These are phyloP conservation scores for Ernsta delagoae DNA, from an alignment of 2,888 invertebrate species.

Conservation along the genomic window DNA sequence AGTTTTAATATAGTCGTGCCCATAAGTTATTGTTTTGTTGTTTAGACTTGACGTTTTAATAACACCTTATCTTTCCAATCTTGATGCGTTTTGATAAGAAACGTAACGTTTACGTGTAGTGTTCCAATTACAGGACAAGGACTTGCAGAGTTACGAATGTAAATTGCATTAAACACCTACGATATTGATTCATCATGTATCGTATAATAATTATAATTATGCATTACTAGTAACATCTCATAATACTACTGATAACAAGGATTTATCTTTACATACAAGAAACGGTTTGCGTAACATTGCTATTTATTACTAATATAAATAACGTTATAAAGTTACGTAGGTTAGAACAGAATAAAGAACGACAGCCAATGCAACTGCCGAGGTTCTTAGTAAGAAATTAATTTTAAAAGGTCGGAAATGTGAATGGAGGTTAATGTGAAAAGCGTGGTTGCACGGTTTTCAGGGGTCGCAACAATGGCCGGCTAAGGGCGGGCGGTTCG, in stretches of 20 bases:
- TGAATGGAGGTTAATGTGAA: constrained; percentile 48
- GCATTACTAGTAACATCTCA: not conserved
- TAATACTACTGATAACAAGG: not conserved
- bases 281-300: not conserved
- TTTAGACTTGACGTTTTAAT: constrained; percentile 28
- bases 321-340: not conserved
- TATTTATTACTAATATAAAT: not conserved
- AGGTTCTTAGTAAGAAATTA: constrained; percentile 10
- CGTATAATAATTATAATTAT: not conserved
- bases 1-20: constrained; percentile 12
- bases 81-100: constrained; percentile 27
- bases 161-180: constrained; percentile 7
- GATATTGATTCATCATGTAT: constrained; percentile 18
- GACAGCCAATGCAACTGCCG: constrained; percentile 11
- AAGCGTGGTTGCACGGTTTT: constrained; percentile 46
- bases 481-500: constrained; percentile 58
- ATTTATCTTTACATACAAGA: not conserved
- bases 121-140: constrained; percentile 22
- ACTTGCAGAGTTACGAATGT: constrained; percentile 14
- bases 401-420: constrained; percentile 33
- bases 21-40: constrained; percentile 15
- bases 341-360: not conserved
- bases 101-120: constrained; percentile 16
- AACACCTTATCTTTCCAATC: constrained; percentile 19
- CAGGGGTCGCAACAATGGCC: constrained; percentile 53